These are phyloP conservation scores for Scaptomyza montana DNA, from an alignment of 1,140 invertebrate genomes.

Conservation along the genomic window DNA sequence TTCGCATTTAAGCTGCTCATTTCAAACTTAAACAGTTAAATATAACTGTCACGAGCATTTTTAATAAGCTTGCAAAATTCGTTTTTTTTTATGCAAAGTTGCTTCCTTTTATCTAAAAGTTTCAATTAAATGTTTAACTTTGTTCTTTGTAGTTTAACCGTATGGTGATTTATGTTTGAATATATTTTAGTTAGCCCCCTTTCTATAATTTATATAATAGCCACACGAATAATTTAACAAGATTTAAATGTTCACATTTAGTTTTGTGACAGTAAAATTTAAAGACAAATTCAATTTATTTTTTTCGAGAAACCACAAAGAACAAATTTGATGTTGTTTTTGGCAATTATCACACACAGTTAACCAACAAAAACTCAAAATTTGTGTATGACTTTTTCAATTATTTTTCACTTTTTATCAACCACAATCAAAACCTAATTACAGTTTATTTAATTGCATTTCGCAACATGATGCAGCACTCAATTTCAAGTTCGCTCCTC, in stretches of 20 bases:
- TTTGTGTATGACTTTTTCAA: constrained; percentile 27
- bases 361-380: constrained; percentile 1
- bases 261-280: not conserved
- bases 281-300: not conserved
- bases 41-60: constrained; percentile 10
- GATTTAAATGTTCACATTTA: not conserved
- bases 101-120: constrained; percentile 37
- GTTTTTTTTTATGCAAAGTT: constrained; percentile 15
- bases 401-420: constrained; percentile 1
- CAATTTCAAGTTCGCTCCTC: not conserved
- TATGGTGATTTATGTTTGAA: constrained; percentile 27
- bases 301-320: not conserved
- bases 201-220: constrained; percentile 4
- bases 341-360: not conserved
- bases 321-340: not conserved
- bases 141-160: constrained; percentile 15
- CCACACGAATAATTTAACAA: not conserved
- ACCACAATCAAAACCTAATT: constrained; percentile 60
- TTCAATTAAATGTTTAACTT: constrained; percentile 44
- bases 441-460: constrained; percentile 48
- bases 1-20: constrained; percentile 17
- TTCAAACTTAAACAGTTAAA: constrained; percentile 10
- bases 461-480: not conserved
- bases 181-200: constrained; percentile 10
- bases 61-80: not conserved